Conservation (phyloP, 2,888 invertebrate genomes). For the Cartodere bifasciata region DNA sequence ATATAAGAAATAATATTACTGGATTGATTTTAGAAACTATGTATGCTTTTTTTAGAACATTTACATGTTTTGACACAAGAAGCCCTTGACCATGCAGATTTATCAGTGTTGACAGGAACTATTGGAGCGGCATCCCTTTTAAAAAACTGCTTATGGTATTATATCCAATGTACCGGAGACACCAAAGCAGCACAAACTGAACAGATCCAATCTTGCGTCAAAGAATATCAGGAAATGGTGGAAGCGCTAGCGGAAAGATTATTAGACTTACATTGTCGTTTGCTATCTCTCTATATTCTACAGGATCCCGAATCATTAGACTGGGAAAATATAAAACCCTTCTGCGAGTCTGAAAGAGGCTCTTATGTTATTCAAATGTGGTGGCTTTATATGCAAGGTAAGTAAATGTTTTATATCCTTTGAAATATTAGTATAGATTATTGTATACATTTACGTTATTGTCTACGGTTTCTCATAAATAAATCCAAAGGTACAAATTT, state of each 20-base stretch:
- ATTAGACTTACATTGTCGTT: slow-evolving; percentile 65
- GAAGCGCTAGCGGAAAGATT: slow-evolving; percentile 75
- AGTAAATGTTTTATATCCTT: slow-evolving; percentile 6
- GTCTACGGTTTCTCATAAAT: too few relatives aligned
- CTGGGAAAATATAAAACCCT: slow-evolving; percentile 52
- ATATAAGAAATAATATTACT: too few relatives aligned
- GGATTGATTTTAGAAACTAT: too few relatives aligned
- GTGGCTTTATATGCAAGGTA: slow-evolving; percentile 82
- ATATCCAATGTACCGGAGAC: slow-evolving; percentile 44
- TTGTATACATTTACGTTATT: too few relatives aligned
- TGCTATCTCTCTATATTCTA: slow-evolving; percentile 64
- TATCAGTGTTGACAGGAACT: slow-evolving; percentile 67
- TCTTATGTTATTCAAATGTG: slow-evolving; percentile 78
- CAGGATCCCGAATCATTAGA: slow-evolving; percentile 71
- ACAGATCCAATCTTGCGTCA: slow-evolving; percentile 43
- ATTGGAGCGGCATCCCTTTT: slow-evolving; percentile 68
- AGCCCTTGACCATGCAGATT: slow-evolving; percentile 71
- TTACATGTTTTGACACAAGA: slow-evolving; percentile 70
- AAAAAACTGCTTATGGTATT: slow-evolving; percentile 67
- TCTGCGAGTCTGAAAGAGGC: slow-evolving; percentile 61
- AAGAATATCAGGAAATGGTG: slow-evolving; percentile 68
- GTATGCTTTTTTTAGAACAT: slow-evolving; percentile 54
- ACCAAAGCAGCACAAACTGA: slow-evolving; percentile 19
- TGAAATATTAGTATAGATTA: too few relatives aligned
- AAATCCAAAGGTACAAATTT: too few relatives aligned